Percentiles rank a stretch among this genome's conserved stretches.
phyloP scores from a whole-genome alignment of 2,888 invertebrate genomes.

The Pachliopta kotzebuea region DNA sequence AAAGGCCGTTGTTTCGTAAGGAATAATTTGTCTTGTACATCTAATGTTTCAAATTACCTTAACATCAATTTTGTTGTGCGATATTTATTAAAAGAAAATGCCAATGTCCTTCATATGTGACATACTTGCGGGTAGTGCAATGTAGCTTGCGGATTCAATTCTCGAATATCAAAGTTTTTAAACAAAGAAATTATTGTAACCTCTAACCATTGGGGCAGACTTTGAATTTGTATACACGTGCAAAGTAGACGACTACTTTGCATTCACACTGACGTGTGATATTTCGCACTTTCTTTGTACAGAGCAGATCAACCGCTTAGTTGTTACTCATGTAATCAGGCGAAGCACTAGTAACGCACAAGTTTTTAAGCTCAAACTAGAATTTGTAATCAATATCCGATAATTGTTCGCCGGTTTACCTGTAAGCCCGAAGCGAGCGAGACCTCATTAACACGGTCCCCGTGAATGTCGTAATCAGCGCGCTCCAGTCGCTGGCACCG shows the following conservation, averaged over 20 bases:
- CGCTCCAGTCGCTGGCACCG: conserved; percentile 56
- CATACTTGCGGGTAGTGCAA: not conserved
- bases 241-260: conserved; percentile 37
- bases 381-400: not conserved
- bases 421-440: not conserved
- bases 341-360: conserved; percentile 8
- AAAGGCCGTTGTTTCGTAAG: too few relatives aligned
- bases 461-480: conserved; percentile 62
- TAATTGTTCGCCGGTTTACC: not conserved
- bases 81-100: not conserved
- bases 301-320: conserved; percentile 23
- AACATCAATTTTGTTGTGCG: too few relatives aligned
- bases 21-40: too few relatives aligned
- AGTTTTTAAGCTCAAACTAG: not conserved
- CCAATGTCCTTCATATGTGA: not conserved
- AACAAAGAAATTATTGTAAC: conserved; percentile 6
- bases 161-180: not conserved
- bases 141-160: not conserved
- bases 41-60: too few relatives aligned
- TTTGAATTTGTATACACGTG: conserved; percentile 38
- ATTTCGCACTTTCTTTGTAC: conserved; percentile 68
- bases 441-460: conserved; percentile 51
- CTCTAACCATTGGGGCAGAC: conserved; percentile 23
- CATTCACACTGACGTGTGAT: conserved; percentile 58
- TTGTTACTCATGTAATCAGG: conserved; percentile 17